Base-by-base conservation (phyloP, 1,140 invertebrate species). In the Drosophila neocordata region DNA sequence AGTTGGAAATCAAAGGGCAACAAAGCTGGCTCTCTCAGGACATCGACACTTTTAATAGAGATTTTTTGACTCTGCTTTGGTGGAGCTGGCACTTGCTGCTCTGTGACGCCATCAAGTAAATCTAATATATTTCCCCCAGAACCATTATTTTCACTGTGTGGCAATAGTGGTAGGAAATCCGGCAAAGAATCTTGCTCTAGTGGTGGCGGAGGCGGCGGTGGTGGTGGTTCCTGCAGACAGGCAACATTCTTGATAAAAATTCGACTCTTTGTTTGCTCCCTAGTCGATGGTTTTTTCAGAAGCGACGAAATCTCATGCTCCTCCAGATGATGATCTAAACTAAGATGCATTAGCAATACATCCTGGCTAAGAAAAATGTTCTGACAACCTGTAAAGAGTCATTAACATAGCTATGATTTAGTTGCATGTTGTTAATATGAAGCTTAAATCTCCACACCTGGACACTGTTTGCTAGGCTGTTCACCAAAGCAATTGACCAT, bases 341-440 rank as follows among this genome's bases (percentile, higher is more conserved):
- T 81, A 1, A 93, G 87, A 80, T 93, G 93, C 18, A 92, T 70
- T 41, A 92, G 74, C 12, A 93, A 77, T 9, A 92, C 91, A 53
- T 92, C 83, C 38, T 82, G 68, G 61, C 87, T 91, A 64, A 90
- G 92, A 69, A 93, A 93, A 38, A 92, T 78, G 73, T 93, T 93
- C 1, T 79, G 57, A 75, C 93, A 93, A 35, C 92, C 93, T 73
- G 15, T 2, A 67, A 48, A 61, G 7, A 62, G 37, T 41, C 12
- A 18, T 64, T 12, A 7, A 1, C 8, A 37, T n/a, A 27, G 15
- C 12, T 34, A 18, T 5, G 2, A 13, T 34, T 18, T 20, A 27
- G 4, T 20, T 88, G 8, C 41, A 48, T 20, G 8, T 20, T 20
- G 41, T 2, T 48, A 4, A 11, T 8, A 18, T 48, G 7, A 4